Evolutionary conservation across 2,113 vertebrate genomes (phyloP).

Genomic region (Cepphus grylle): DNA sequence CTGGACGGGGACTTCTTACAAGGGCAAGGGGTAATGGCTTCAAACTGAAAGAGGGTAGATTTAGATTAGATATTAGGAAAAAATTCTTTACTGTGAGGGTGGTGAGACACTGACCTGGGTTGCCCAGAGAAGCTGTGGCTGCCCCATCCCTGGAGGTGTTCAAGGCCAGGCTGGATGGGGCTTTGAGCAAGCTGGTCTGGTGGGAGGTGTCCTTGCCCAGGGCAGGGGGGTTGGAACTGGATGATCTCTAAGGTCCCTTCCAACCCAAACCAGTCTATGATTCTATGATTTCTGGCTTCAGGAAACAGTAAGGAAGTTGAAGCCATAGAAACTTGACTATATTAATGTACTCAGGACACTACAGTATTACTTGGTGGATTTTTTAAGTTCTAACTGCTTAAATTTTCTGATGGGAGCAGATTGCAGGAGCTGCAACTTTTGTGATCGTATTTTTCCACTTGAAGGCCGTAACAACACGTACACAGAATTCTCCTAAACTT

Average conservation of each 20-base stretch:
- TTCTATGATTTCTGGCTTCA: not conserved
- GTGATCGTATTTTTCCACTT: not conserved
- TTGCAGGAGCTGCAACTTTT: not conserved
- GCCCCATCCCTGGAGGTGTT: not conserved
- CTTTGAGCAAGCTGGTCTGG: not conserved
- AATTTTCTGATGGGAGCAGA: not conserved
- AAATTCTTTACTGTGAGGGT: too few relatives aligned
- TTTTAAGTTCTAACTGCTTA: not conserved
- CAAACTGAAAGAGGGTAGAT: too few relatives aligned
- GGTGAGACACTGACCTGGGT: too few relatives aligned
- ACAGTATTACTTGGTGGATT: not conserved
- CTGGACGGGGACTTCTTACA: too few relatives aligned
- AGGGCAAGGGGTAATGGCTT: too few relatives aligned
- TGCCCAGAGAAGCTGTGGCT: too few relatives aligned
- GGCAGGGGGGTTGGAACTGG: not conserved
- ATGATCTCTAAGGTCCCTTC: not conserved
- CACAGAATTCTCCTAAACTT: not conserved
- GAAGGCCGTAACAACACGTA: accelerated
- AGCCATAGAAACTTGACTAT: not conserved
- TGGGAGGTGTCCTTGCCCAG: not conserved
- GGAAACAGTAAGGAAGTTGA: not conserved
- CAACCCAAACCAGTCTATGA: not conserved
- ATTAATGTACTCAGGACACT: not conserved
- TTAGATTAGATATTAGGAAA: too few relatives aligned
- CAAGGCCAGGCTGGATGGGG: not conserved